phyloP scores from a whole-genome alignment of 2,888 invertebrate species.

The Lasioglossum villosulum region DNA sequence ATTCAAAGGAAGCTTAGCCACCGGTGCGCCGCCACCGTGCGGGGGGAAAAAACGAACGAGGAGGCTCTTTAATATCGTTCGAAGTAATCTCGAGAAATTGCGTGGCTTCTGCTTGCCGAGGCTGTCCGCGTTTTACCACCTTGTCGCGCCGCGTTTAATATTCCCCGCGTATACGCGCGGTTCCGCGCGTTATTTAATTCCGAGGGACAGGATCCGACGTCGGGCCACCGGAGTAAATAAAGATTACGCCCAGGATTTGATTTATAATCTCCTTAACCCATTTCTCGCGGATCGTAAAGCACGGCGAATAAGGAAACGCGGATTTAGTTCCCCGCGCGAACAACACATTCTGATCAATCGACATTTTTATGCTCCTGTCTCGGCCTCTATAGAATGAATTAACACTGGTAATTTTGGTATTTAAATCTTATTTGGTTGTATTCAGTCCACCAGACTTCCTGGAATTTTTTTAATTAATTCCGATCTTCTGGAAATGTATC shows the following conservation, averaged over 20 bases:
- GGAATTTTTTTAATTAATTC: neutral
- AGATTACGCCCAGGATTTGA: conserved; percentile 4
- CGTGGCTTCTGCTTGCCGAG: conserved; percentile 16
- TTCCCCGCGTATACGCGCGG: neutral
- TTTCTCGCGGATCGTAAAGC: neutral
- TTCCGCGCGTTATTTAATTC: conserved; percentile 5
- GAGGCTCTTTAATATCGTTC: conserved; percentile 40
- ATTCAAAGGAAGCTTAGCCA: conserved; percentile 33
- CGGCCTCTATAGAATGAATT: neutral
- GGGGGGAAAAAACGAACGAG: conserved; percentile 8
- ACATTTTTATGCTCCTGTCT: neutral
- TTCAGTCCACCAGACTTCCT: neutral
- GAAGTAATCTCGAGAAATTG: conserved; percentile 48
- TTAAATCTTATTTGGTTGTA: neutral
- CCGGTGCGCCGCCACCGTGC: neutral
- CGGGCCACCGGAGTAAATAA: neutral
- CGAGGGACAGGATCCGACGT: neutral
- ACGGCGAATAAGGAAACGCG: conserved; percentile 4
- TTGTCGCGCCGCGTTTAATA: conserved; percentile 51
- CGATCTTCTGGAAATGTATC: neutral
- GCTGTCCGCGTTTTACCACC: conserved; percentile 44
- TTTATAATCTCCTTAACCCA: conserved; percentile 7
- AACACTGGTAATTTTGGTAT: neutral
- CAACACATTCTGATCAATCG: neutral
- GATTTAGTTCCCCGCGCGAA: neutral